Percentiles rank a stretch among this genome's conserved stretches.
These are phyloP conservation scores for Rhingia rostrata DNA, from an alignment of 2,888 invertebrate species.

Conservation along the genomic window DNA sequence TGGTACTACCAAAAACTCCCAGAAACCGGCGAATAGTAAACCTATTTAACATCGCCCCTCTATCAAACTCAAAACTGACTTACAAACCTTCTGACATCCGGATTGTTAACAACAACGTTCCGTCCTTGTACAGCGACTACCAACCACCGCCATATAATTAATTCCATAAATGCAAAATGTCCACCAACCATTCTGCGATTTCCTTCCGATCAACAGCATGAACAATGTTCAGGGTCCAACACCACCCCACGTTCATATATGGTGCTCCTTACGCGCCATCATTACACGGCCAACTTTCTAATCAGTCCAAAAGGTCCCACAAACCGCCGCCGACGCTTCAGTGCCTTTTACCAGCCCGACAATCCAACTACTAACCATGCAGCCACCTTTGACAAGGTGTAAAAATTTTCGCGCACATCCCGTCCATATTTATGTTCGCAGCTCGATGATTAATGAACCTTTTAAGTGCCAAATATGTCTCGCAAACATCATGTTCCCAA, in stretches of 20 bases:
- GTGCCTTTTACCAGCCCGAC: conserved; percentile 27
- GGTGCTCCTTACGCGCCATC: conserved; percentile 64
- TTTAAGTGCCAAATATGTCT: conserved; percentile 74
- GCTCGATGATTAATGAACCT: conserved; percentile 74
- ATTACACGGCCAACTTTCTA: conserved; percentile 63
- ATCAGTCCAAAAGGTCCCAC: conserved; percentile 66
- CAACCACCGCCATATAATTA: not conserved
- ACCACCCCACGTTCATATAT: conserved; percentile 53
- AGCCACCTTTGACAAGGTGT: conserved; percentile 72
- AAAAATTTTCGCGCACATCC: conserved; percentile 73
- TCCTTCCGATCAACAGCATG: not conserved
- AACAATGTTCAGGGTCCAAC: not conserved
- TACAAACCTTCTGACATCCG: too few relatives aligned
- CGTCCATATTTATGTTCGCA: conserved; percentile 70
- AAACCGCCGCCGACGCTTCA: conserved; percentile 26
- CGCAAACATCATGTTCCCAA: conserved; percentile 70
- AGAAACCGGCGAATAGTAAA: too few relatives aligned
- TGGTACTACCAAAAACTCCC: too few relatives aligned
- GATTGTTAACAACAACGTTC: too few relatives aligned
- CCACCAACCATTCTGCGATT: not conserved
- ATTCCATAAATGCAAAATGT: not conserved
- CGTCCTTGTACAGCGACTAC: too few relatives aligned
- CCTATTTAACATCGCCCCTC: too few relatives aligned
- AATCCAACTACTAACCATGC: conserved; percentile 58
- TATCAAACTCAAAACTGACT: too few relatives aligned